Conservation (phyloP, 1,140 invertebrate species). For the Euwallacea fornicatus region DNA sequence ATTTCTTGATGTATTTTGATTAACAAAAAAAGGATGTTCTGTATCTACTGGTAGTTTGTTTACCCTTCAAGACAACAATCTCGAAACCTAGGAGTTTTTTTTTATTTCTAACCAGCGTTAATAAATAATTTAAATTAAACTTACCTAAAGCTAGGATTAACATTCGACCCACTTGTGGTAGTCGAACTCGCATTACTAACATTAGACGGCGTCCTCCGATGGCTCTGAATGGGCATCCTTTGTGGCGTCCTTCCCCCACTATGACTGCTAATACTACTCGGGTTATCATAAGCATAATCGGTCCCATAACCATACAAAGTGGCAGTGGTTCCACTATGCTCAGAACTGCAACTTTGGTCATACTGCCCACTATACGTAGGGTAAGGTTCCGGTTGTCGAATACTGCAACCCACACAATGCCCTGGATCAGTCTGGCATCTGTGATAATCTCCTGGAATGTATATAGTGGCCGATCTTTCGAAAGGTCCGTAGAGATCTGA, state of each 20-base stretch:
- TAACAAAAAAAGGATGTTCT: no score
- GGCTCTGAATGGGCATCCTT: conserved; percentile 54
- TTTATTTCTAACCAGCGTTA: neutral
- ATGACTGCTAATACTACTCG: conserved; percentile 56
- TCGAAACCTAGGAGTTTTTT: neutral
- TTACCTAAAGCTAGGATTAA: conserved; percentile 61
- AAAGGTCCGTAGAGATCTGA: conserved; percentile 57
- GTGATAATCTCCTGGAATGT: conserved; percentile 59
- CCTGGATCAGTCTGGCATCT: conserved; percentile 42
- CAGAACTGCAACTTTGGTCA: conserved; percentile 49
- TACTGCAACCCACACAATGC: conserved; percentile 38
- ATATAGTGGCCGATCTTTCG: conserved; percentile 59
- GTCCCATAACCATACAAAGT: conserved; percentile 52
- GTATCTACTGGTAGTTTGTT: no score
- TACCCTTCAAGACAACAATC: no score
- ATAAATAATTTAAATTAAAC: conserved; percentile 41
- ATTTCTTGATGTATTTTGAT: no score
- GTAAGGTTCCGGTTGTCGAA: conserved; percentile 26
- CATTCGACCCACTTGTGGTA: conserved; percentile 56
- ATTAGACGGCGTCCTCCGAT: conserved; percentile 71
- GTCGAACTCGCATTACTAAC: conserved; percentile 67
- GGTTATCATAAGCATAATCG: conserved; percentile 64
- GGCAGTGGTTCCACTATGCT: conserved; percentile 49
- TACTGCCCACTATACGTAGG: conserved; percentile 41
- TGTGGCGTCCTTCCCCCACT: conserved; percentile 57